phyloP scores from a whole-genome alignment of 2,888 invertebrate genomes.

The Autographa pulchrina region DNA sequence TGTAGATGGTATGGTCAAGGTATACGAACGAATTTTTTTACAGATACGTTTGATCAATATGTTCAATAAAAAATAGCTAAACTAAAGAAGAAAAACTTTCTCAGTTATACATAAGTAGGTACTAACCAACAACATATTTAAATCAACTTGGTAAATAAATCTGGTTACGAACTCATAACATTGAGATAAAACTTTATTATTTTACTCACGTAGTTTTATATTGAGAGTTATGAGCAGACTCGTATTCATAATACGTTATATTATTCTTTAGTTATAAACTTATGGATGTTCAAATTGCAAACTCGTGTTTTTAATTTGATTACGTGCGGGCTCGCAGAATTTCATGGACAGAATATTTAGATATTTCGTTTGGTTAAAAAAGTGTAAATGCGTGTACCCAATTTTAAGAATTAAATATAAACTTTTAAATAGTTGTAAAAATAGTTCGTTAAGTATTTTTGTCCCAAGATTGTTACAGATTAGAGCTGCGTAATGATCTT shows the following conservation, averaged over 20 bases:
- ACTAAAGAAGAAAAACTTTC: too few species aligned
- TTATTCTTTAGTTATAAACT: neutral
- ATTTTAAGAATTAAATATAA: too few species aligned
- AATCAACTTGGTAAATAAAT: neutral
- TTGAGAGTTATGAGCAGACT: neutral
- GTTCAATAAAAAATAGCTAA: too few species aligned
- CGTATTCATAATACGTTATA: neutral
- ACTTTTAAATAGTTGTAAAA: too few species aligned
- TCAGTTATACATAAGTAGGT: neutral
- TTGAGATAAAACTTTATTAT: constrained; percentile 3
- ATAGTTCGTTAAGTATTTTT: too few species aligned
- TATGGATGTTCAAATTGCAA: constrained; percentile 1
- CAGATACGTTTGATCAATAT: too few species aligned
- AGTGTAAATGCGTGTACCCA: too few species aligned
- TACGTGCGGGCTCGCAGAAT: neutral
- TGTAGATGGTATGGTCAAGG: too few species aligned
- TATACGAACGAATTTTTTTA: too few species aligned
- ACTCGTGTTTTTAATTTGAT: constrained; percentile 4
- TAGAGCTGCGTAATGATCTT: too few species aligned
- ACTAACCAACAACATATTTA: neutral
- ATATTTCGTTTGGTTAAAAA: too few species aligned
- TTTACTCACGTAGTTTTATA: constrained; percentile 1
- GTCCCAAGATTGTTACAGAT: too few species aligned
- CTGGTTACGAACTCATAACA: neutral
- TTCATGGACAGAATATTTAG: neutral